These are phyloP conservation scores for Sterrhoptilus dennistouni DNA, from an alignment of 2,113 vertebrate species.

Conservation along the genomic window DNA sequence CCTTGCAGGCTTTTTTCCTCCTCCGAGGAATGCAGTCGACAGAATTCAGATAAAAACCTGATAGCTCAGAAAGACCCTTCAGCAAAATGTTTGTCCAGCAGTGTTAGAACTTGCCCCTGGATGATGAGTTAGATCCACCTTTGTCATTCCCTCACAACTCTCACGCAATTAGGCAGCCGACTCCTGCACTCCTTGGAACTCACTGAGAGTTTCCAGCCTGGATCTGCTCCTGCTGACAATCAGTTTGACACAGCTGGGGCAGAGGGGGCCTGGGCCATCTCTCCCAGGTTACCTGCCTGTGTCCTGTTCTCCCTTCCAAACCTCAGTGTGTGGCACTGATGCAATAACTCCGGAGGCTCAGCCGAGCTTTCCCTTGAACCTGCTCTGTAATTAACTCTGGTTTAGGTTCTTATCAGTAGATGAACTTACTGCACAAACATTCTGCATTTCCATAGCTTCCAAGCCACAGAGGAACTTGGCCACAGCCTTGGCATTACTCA, in stretches of 20 bases:
- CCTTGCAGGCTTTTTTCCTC: not conserved
- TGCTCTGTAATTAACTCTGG: conserved; percentile 39
- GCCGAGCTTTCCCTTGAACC: conserved; percentile 26
- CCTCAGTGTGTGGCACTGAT: not conserved
- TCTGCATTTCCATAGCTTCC: conserved; percentile 24
- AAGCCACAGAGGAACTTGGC: not conserved
- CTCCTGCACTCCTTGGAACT: not conserved
- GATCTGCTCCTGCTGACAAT: not conserved
- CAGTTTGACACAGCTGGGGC: not conserved
- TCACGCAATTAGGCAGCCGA: not conserved
- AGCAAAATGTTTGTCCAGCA: conserved; percentile 55
- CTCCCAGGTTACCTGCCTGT: not conserved
- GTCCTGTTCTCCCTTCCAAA: not conserved
- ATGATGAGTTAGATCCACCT: conserved; percentile 29
- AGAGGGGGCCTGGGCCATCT: not conserved
- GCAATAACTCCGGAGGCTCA: not conserved
- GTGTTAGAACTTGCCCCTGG: conserved; percentile 54
- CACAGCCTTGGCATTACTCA: not conserved
- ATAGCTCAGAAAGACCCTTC: conserved; percentile 53
- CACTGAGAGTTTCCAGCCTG: not conserved
- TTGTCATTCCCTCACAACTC: not conserved
- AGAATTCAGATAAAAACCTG: conserved; percentile 38
- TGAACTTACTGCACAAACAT: conserved; percentile 19
- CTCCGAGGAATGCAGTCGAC: conserved; percentile 5
- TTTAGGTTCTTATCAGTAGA: conserved; percentile 55